Evolutionary conservation across 1,140 invertebrate species (phyloP).

Genomic region (Neocloeon triangulifer): DNA sequence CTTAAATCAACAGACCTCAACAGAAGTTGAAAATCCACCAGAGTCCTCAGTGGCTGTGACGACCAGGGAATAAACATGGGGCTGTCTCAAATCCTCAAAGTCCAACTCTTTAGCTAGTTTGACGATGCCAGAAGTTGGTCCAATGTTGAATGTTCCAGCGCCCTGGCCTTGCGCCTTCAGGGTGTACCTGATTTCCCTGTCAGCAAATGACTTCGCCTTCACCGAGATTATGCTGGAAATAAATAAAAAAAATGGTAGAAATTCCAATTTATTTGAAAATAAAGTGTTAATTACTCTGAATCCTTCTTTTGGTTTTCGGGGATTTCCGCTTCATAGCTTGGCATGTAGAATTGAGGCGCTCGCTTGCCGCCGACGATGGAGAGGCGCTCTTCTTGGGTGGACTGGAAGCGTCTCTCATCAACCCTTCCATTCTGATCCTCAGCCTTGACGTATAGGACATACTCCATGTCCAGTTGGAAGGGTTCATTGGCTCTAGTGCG

Average conservation of each 20-base stretch:
- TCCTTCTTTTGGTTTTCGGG: conserved; percentile 91
- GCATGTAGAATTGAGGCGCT: conserved; percentile 84
- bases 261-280: conserved; percentile 1
- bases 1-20: no score
- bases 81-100: conserved; percentile 81
- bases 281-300: conserved; percentile 52
- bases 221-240: conserved; percentile 77
- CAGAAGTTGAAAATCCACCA: conserved; percentile 82
- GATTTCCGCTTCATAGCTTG: conserved; percentile 79
- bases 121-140: conserved; percentile 77
- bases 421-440: conserved; percentile 85
- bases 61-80: conserved; percentile 74
- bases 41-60: conserved; percentile 90
- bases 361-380: conserved; percentile 85
- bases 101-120: conserved; percentile 86
- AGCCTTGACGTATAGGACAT: conserved; percentile 84
- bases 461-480: conserved; percentile 89
- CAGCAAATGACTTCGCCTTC: conserved; percentile 88
- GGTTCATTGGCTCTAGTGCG: conserved; percentile 71
- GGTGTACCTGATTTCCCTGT: conserved; percentile 83
- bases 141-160: conserved; percentile 86
- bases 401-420: conserved; percentile 70
- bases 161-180: conserved; percentile 82
- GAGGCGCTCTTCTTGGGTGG: conserved; percentile 70
- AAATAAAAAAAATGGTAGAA: not conserved